A percentile compares a stretch with the other conserved stretches of the same genome.
phyloP scores from a whole-genome alignment of 2,888 invertebrate genomes.

The Tenthredo scrophulariae region DNA sequence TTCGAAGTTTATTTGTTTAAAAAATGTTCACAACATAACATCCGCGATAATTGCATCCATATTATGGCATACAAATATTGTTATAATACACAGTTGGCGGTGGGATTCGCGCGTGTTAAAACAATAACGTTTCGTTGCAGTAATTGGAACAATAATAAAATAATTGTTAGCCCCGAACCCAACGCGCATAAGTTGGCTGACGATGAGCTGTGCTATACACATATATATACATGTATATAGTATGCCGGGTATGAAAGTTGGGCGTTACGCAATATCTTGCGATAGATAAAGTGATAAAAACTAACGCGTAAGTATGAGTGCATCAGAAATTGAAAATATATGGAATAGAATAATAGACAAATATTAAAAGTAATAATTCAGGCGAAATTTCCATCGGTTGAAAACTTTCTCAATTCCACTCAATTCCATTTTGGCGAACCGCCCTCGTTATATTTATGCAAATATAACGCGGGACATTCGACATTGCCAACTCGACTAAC shows the following conservation, averaged over 20 bases:
- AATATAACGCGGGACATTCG: neutral
- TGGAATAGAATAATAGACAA: neutral
- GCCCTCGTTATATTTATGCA: neutral
- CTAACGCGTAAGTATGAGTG: neutral
- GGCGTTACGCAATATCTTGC: conserved; percentile 4
- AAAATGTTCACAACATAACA: neutral
- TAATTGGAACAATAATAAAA: conserved; percentile 73
- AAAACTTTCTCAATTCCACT: conserved; percentile 41
- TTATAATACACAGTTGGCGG: neutral
- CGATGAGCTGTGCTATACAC: neutral
- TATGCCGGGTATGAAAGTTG: neutral
- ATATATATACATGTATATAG: too few species aligned
- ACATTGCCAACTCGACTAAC: neutral
- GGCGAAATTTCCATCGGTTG: neutral
- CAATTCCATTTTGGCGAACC: neutral
- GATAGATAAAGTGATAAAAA: neutral
- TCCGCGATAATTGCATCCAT: neutral
- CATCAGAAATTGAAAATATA: neutral
- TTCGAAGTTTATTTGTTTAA: neutral
- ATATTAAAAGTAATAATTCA: too few species aligned
- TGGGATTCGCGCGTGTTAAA: conserved; percentile 62
- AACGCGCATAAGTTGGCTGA: neutral
- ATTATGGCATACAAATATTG: neutral
- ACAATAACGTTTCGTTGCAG: conserved; percentile 64
- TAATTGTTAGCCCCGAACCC: conserved; percentile 61